Base-by-base conservation (phyloP, 2,797 vertebrate genomes). In the Sebastes oblongus region DNA sequence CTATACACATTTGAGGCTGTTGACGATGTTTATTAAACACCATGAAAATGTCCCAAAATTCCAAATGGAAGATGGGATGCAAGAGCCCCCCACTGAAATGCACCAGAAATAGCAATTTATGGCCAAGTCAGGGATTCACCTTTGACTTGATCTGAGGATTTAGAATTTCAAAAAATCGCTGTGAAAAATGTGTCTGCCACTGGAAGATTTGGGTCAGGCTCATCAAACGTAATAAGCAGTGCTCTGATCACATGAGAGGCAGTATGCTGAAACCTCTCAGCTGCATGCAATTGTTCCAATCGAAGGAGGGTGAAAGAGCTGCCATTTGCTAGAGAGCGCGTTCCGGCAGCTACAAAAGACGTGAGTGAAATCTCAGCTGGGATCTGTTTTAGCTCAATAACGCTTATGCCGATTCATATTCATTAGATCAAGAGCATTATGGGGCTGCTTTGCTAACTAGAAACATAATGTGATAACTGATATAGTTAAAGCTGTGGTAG, bases 131-230 rank as follows among this genome's bases (percentile, higher is more conserved):
- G 81, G 68, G 86, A 86, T 87, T 92, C 89, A 91, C 88, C 91
- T 92, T 91, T 83, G 88, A 90, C 88, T 90, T 79, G 86, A 91
- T 90, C 83, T 88, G 50, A 69, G 88, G 91, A 91, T 93, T 93
- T 89, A 70, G 82, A 94, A 90, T 91, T 93, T 85, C 62, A 86
- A 90, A 89, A 10, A 27, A 27, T 88, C 72, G 25, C 83, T 81
- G 61, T 81, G 73, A 83, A 82, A 93, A 91, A 88, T 72, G 82
- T 73, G 90, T 88, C 82, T 87, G 78, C 78, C 65, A 81, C 85
- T 81, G 66, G 85, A 92, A 93, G 88, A 95, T 93, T 94, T 93
- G 91, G 94, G 93, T 94, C 94, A 94, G 89, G 74, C 90, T 93
- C 90, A 95, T 95, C 89, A 93, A 91, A 92, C 66, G 84, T 86